Evolutionary conservation across 2,113 vertebrate genomes (phyloP).

Genomic region (Vireo altiloquus): DNA sequence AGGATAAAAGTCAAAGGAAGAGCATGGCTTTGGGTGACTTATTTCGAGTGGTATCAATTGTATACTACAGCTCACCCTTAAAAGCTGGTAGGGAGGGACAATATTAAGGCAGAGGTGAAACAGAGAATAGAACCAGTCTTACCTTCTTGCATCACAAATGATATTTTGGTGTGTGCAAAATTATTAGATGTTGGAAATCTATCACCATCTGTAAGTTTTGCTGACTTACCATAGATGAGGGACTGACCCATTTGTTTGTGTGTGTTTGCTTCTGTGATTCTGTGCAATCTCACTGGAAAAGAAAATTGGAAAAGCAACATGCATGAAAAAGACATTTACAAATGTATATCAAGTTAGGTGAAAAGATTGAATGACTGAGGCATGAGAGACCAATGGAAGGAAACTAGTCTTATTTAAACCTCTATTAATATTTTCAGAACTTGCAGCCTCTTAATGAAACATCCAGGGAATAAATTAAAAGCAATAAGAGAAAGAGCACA

Average conservation of each 20-base stretch:
- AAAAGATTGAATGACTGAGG: background rate
- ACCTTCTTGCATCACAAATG: background rate
- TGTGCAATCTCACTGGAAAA: background rate
- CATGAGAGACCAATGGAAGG: background rate
- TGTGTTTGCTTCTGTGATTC: background rate
- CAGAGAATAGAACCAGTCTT: background rate
- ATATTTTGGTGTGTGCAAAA: background rate
- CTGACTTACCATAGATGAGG: background rate
- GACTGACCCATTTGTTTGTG: background rate
- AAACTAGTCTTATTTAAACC: background rate
- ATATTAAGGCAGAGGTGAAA: background rate
- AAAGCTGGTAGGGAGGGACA: background rate
- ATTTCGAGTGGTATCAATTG: background rate
- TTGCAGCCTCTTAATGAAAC: slow-evolving; percentile 25
- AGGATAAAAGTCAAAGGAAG: background rate
- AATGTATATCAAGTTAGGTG: background rate
- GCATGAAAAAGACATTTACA: background rate
- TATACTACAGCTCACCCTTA: background rate
- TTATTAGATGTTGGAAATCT: background rate
- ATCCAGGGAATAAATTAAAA: slow-evolving; percentile 44
- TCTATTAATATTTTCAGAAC: background rate
- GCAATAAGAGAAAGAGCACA: background rate
- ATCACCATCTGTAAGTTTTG: background rate
- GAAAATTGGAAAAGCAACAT: background rate
- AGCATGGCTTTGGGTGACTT: background rate